Conservation (phyloP, 2,888 invertebrate genomes). For the Calameuta pallipes region DNA sequence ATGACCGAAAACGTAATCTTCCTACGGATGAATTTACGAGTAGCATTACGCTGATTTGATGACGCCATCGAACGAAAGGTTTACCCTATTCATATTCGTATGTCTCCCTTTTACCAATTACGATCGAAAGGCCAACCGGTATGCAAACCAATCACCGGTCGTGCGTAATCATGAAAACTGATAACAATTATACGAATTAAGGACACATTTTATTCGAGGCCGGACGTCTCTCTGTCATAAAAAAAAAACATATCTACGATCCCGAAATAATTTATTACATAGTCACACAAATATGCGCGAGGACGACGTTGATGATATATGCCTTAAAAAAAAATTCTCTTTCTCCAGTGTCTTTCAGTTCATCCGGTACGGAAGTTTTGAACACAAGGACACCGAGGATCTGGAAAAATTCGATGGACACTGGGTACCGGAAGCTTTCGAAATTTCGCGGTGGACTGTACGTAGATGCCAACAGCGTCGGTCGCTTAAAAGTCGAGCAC, state of each 20-base stretch:
- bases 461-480: conserved; percentile 46
- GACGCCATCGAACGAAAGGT: conserved; percentile 23
- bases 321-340: background rate
- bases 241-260: background rate
- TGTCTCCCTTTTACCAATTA: background rate
- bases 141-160: background rate
- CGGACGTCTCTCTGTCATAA: background rate
- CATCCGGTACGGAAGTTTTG: background rate
- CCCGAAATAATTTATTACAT: background rate
- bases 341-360: background rate
- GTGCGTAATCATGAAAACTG: background rate
- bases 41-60: conserved; percentile 47
- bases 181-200: background rate
- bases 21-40: conserved; percentile 48
- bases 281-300: background rate
- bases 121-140: background rate
- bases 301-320: background rate
- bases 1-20: conserved; percentile 47
- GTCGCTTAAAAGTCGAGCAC: conserved; percentile 60
- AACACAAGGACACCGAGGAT: background rate
- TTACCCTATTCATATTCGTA: background rate
- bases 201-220: background rate
- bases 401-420: background rate
- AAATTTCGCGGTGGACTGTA: conserved; percentile 44
- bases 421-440: background rate